These are phyloP conservation scores for Mus spretus DNA, from an alignment of 2,797 vertebrate genomes.

Conservation along the genomic window DNA sequence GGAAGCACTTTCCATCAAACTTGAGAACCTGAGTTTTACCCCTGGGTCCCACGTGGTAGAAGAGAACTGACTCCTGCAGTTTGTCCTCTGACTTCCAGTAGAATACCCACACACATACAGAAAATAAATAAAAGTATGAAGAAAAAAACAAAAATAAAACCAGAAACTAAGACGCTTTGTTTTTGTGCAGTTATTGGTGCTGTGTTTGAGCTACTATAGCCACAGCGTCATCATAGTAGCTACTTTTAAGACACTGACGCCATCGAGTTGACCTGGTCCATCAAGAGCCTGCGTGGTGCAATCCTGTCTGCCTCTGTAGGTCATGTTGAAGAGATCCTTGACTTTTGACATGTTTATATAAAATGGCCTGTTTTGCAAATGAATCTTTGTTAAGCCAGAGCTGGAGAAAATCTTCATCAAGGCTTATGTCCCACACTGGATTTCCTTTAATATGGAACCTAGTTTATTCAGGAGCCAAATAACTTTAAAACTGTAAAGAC, in stretches of 20 bases:
- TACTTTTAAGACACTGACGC: neutral
- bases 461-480: neutral
- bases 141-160: neutral
- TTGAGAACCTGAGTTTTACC: neutral
- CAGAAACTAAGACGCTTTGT: neutral
- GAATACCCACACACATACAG: neutral
- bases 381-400: neutral
- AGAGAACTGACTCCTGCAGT: neutral
- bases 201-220: neutral
- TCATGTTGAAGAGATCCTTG: neutral
- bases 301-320: neutral
- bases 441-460: conserved; percentile 45
- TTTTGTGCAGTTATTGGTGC: neutral
- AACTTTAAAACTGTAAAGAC: neutral
- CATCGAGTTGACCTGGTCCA: neutral
- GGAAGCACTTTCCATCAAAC: neutral
- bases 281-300: neutral
- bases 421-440: neutral
- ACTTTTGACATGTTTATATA: neutral
- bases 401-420: neutral
- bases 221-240: too few relatives aligned
- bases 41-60: neutral
- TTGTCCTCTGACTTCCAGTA: neutral
- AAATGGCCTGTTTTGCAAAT: neutral
- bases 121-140: neutral